phyloP scores from a whole-genome alignment of 2,113 vertebrate species.

The Triplophysa tibetana region DNA sequence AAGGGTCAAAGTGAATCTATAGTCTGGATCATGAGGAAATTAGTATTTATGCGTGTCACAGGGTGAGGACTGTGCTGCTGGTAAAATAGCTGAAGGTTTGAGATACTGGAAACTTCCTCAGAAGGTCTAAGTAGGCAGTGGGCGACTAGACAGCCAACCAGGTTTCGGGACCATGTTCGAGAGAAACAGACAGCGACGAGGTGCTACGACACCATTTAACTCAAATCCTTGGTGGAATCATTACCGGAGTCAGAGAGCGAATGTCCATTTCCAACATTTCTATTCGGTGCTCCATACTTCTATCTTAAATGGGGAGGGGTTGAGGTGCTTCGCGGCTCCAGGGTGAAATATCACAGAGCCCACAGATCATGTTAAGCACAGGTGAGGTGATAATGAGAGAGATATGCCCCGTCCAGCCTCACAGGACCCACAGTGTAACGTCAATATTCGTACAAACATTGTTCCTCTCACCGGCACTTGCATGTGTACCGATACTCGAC shows the following conservation, averaged over 20 bases:
- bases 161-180: neutral
- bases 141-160: neutral
- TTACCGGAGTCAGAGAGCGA: neutral
- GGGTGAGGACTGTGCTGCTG: neutral
- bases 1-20: neutral
- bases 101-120: neutral
- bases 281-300: neutral
- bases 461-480: conserved; percentile 23
- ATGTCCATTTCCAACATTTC: neutral
- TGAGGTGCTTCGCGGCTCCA: neutral
- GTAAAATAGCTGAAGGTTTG: neutral
- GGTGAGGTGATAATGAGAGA: conserved; percentile 17
- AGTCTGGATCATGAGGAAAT: neutral
- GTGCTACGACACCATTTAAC: conserved; percentile 3
- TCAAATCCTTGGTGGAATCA: neutral
- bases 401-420: neutral
- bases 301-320: neutral
- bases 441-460: neutral
- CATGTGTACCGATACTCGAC: conserved; percentile 36
- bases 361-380: neutral
- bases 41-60: neutral
- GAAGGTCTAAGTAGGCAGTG: conserved; percentile 58
- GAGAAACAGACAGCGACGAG: neutral
- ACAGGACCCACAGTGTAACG: neutral
- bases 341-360: conserved; percentile 48